These are phyloP conservation scores for Leptinotarsa peninsularis DNA, from an alignment of 2,888 invertebrate genomes.

Conservation along the genomic window DNA sequence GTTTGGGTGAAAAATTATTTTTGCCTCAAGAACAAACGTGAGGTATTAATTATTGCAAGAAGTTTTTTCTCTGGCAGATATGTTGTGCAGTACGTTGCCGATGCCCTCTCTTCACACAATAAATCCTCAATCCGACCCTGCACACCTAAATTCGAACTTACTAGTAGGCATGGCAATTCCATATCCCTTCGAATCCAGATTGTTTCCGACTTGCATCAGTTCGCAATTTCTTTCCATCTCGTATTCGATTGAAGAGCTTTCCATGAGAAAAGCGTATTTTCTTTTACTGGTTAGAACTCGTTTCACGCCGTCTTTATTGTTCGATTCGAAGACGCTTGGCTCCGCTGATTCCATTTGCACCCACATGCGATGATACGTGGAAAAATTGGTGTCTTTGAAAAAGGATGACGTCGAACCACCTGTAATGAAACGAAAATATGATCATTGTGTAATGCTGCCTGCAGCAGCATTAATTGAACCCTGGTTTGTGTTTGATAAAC, in stretches of 20 bases:
- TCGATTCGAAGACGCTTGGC: slow-evolving; percentile 84
- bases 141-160: slow-evolving; percentile 67
- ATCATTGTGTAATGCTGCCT: too few relatives aligned
- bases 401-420: slow-evolving; percentile 91
- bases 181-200: slow-evolving; percentile 90
- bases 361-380: slow-evolving; percentile 93
- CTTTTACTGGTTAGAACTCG: slow-evolving; percentile 83
- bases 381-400: slow-evolving; percentile 91
- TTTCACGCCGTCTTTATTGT: slow-evolving; percentile 88
- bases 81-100: too few relatives aligned
- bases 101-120: neutral
- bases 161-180: slow-evolving; percentile 92
- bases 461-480: too few relatives aligned
- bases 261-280: slow-evolving; percentile 95
- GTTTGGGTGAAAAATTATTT: too few relatives aligned
- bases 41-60: too few relatives aligned
- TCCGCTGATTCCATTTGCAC: slow-evolving; percentile 87
- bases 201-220: slow-evolving; percentile 82
- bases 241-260: slow-evolving; percentile 95
- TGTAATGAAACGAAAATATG: slow-evolving; percentile 25
- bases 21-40: too few relatives aligned
- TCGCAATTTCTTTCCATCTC: slow-evolving; percentile 87
- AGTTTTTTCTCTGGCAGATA: too few relatives aligned
- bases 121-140: neutral
- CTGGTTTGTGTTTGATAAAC: too few relatives aligned